phyloP scores from a whole-genome alignment of 1,140 invertebrate genomes.

The Halotydeus destructor region DNA sequence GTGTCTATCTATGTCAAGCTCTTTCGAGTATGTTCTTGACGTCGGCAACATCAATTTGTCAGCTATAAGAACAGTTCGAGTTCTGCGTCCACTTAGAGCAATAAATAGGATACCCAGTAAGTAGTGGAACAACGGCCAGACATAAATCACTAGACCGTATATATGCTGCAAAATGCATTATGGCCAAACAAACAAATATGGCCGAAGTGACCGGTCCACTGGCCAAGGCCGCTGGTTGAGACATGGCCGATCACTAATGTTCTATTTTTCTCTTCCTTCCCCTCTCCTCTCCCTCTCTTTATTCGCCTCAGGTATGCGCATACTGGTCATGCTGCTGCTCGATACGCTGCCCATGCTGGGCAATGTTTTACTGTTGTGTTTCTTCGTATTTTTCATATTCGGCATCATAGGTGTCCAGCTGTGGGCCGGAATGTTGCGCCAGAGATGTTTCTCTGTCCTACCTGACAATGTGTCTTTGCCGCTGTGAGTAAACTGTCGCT shows the following conservation, averaged over 20 bases:
- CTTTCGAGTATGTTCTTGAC: slow-evolving; percentile 79
- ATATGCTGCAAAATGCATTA: background rate
- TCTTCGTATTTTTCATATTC: slow-evolving; percentile 99
- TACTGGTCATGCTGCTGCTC: slow-evolving; percentile 91
- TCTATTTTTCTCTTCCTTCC: no score
- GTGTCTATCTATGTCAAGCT: slow-evolving; percentile 35
- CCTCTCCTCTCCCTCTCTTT: no score
- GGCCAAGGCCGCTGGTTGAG: no score
- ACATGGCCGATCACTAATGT: no score
- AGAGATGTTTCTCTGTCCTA: slow-evolving; percentile 57
- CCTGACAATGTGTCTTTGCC: slow-evolving; percentile 22
- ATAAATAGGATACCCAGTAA: slow-evolving; percentile 99
- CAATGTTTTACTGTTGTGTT: slow-evolving; percentile 91
- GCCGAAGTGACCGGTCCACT: no score
- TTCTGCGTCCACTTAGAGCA: slow-evolving; percentile 77
- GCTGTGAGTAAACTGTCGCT: slow-evolving; percentile 33
- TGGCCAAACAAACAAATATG: background rate
- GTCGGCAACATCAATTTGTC: slow-evolving; percentile 95
- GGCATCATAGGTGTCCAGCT: slow-evolving; percentile 97
- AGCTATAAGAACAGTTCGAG: slow-evolving; percentile 89
- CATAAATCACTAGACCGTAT: no score
- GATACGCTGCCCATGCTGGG: slow-evolving; percentile 98
- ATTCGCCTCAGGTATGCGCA: slow-evolving; percentile 67
- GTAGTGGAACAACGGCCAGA: no score
- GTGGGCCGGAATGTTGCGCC: slow-evolving; percentile 87